phyloP scores from a whole-genome alignment of 1,140 invertebrate genomes.

The Trachelipus rathkii region DNA sequence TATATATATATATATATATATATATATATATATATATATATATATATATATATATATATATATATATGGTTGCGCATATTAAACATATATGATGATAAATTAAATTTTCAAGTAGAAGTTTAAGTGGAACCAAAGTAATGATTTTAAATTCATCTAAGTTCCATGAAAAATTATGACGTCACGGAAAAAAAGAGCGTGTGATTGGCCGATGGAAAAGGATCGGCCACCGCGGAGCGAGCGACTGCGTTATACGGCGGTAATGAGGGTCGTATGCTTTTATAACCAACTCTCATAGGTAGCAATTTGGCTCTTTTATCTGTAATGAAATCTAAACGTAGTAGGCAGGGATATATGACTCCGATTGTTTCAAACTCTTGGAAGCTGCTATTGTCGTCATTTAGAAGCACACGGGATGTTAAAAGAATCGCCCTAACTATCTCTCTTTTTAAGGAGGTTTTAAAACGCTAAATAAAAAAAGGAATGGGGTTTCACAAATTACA shows the following conservation, averaged over 20 bases:
- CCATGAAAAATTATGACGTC: conserved; percentile 12
- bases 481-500: not conserved
- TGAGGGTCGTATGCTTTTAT: not conserved
- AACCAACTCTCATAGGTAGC: not conserved
- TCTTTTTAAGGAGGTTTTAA: not conserved
- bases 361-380: conserved; percentile 5
- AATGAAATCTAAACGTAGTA: not conserved
- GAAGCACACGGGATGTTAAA: not conserved
- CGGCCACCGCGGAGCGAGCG: not conserved
- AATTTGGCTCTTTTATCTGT: not conserved
- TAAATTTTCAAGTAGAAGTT: not conserved
- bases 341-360: conserved; percentile 8
- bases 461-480: not conserved
- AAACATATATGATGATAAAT: not conserved
- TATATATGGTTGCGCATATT: not conserved
- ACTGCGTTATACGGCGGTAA: not conserved
- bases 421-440: not conserved
- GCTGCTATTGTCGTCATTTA: not conserved
- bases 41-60: not conserved
- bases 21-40: conserved; percentile 3
- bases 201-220: not conserved
- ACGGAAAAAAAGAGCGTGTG: not conserved
- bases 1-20: too few species aligned
- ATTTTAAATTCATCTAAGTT: not conserved
- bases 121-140: not conserved